A percentile compares a stretch with the other conserved stretches of the same genome.
phyloP scores from a whole-genome alignment of 64 coral and sea anemone species.

The Actinia tenebrosa region DNA sequence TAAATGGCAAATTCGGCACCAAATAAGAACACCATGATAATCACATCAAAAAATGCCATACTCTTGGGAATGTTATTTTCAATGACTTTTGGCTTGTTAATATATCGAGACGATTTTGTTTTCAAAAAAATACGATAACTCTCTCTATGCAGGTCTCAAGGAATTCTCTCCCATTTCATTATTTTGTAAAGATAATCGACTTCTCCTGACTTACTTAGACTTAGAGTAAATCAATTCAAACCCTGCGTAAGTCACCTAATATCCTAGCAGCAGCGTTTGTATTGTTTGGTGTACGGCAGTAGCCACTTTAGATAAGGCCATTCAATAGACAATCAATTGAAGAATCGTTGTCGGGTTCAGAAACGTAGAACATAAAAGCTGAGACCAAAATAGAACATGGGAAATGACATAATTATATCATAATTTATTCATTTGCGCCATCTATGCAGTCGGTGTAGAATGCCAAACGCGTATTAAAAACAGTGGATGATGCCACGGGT shows the following conservation, averaged over 20 bases:
- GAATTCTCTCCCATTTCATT: not conserved
- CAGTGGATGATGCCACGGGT: too few species aligned
- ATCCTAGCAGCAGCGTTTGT: not conserved
- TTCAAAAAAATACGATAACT: not conserved
- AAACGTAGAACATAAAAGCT: too few species aligned
- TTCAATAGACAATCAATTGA: not conserved
- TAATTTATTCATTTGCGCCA: too few species aligned
- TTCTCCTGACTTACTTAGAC: too few species aligned
- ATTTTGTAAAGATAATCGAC: too few species aligned
- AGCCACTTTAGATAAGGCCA: not conserved
- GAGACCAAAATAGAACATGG: too few species aligned
- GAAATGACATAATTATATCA: too few species aligned
- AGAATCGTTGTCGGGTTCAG: too few species aligned
- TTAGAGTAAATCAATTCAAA: not conserved
- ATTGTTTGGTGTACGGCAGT: not conserved
- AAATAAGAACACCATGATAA: not conserved
- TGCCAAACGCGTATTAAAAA: too few species aligned
- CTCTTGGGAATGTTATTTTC: not conserved
- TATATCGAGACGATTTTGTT: not conserved
- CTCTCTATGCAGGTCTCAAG: not conserved
- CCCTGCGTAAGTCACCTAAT: not conserved
- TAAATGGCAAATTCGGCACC: not conserved
- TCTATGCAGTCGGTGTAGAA: too few species aligned
- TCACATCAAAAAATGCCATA: constrained; percentile 5
- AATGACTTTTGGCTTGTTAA: not conserved